Conservation (phyloP, 2,888 invertebrate species). For the Criorhina ranunculi region DNA sequence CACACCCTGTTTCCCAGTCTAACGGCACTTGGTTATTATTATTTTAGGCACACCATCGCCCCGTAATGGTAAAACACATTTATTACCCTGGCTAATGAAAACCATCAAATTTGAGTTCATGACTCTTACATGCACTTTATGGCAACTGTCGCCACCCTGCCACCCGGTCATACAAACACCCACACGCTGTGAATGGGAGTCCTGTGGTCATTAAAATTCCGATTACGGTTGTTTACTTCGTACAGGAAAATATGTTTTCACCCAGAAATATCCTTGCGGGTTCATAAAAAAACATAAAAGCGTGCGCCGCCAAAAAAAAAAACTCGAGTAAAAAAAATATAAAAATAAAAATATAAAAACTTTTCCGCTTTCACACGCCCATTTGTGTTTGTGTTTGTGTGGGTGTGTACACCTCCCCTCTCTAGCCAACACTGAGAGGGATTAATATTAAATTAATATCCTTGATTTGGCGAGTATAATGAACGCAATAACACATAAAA, state of each 20-base stretch:
- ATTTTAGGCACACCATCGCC: constrained; percentile 38
- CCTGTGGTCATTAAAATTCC: constrained; percentile 53
- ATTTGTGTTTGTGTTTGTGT: not conserved
- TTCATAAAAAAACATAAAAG: constrained; percentile 42
- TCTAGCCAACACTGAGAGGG: constrained; percentile 10
- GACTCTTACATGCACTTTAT: constrained; percentile 65
- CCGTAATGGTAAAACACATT: constrained; percentile 18
- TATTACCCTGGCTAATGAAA: constrained; percentile 56
- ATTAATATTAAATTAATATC: constrained; percentile 68
- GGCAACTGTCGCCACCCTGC: constrained; percentile 32
- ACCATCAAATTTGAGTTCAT: constrained; percentile 59
- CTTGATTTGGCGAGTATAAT: constrained; percentile 61
- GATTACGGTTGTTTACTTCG: constrained; percentile 43
- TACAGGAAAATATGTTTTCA: constrained; percentile 41
- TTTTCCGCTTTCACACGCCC: constrained; percentile 31
- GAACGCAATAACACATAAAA: constrained; percentile 41
- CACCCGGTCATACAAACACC: not conserved
- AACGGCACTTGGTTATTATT: constrained; percentile 20
- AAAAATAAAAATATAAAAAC: constrained; percentile 32
- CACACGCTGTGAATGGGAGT: constrained; percentile 9
- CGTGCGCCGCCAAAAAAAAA: constrained; percentile 2
- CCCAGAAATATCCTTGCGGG: constrained; percentile 29
- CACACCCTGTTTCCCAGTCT: not conserved
- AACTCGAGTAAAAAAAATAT: not conserved
- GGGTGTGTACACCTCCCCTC: not conserved